These are phyloP conservation scores for Cydia strobilella DNA, from an alignment of 1,140 invertebrate species.

Conservation along the genomic window DNA sequence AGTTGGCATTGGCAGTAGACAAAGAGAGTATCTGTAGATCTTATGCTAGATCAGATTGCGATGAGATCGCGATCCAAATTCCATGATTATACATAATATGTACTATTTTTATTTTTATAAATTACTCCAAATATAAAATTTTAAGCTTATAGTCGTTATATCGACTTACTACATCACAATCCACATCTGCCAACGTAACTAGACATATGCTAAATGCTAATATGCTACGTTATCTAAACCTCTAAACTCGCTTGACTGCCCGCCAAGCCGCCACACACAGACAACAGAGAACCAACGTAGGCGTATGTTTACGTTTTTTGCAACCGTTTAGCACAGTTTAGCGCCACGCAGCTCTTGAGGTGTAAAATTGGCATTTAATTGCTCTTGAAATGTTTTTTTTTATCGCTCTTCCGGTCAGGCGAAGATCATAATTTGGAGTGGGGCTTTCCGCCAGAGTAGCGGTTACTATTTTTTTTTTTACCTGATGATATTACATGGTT, in stretches of 20 bases:
- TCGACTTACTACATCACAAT: neutral
- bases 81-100: no score
- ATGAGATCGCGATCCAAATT: no score
- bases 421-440: neutral
- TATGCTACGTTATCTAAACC: neutral
- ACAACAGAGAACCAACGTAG: neutral
- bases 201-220: constrained; percentile 1
- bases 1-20: no score
- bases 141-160: no score
- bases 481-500: no score
- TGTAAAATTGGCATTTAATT: neutral
- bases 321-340: constrained; percentile 11
- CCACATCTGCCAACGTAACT: neutral
- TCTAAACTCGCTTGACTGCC: neutral
- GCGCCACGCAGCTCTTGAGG: neutral
- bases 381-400: constrained; percentile 18
- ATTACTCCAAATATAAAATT: no score
- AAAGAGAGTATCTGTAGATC: no score
- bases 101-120: no score
- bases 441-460: no score
- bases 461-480: no score
- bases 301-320: constrained; percentile 16
- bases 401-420: neutral
- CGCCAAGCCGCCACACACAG: neutral
- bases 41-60: no score